Conservation (phyloP, 1,140 invertebrate genomes). For the Alviniconcha marisindica region DNA sequence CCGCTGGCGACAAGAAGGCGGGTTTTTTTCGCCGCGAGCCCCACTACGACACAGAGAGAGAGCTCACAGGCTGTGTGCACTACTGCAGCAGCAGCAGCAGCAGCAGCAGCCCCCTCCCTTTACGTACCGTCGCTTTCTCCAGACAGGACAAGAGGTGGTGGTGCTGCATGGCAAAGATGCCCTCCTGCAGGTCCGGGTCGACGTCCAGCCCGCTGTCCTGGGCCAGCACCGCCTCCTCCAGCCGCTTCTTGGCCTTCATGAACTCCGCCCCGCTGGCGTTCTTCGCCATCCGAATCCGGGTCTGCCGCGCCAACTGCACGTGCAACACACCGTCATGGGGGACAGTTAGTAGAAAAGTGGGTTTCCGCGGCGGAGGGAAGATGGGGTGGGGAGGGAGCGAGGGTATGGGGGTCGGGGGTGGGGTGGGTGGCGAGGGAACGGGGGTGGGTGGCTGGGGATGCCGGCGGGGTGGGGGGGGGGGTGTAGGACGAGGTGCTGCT, state of each 20-base stretch:
- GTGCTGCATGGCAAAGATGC: slow-evolving; percentile 99
- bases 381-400: no score
- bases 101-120: neutral
- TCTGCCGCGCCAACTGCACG: slow-evolving; percentile 96
- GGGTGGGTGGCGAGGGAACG: no score
- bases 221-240: slow-evolving; percentile 86
- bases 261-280: slow-evolving; percentile 99
- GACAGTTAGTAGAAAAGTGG: slow-evolving; percentile 22
- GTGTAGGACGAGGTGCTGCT: no score
- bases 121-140: slow-evolving; percentile 95
- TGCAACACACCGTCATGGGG: slow-evolving; percentile 59
- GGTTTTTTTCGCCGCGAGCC: no score
- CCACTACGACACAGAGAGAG: no score
- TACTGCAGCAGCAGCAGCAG: no score
- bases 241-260: slow-evolving; percentile 99
- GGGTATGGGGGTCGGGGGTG: no score
- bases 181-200: slow-evolving; percentile 91
- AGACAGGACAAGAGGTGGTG: slow-evolving; percentile 98
- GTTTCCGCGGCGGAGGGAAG: no score
- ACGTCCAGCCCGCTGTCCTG: slow-evolving; percentile 78
- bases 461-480: no score
- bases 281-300: slow-evolving; percentile 98
- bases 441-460: no score
- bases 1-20: no score
- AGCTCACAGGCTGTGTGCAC: no score